A percentile compares a stretch with the other conserved stretches of the same genome.
Evolutionary conservation across 2,113 vertebrate genomes (phyloP).

Genomic region (Acanthochromis polyacanthus): DNA sequence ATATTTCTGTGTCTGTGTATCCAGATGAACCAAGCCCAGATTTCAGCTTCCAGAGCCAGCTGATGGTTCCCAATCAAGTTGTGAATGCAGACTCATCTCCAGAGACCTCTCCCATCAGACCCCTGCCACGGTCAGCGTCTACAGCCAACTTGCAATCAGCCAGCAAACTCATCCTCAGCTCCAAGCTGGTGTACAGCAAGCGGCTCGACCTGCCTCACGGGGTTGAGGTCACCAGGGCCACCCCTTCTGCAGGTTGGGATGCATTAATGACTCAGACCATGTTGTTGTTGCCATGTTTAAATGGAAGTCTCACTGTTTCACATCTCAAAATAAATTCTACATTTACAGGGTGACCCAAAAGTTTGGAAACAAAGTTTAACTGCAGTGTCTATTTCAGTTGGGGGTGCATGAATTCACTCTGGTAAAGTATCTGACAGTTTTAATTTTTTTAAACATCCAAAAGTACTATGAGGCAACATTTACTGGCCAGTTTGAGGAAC

Average conservation of each 20-base stretch:
- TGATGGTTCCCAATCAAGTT: constrained; percentile 88
- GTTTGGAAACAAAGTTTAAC: no score
- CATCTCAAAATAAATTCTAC: background rate
- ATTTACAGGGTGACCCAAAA: no score
- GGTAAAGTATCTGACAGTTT: no score
- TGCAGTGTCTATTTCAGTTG: no score
- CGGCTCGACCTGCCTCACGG: constrained; percentile 91
- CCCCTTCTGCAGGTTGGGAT: constrained; percentile 93
- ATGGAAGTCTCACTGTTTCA: background rate
- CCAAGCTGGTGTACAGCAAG: constrained; percentile 93
- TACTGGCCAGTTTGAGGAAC: no score
- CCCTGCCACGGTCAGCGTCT: constrained; percentile 94
- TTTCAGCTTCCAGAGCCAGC: constrained; percentile 87
- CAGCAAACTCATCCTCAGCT: constrained; percentile 97
- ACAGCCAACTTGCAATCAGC: constrained; percentile 97
- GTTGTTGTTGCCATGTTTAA: background rate
- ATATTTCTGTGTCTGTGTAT: constrained; percentile 21
- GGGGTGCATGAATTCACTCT: no score
- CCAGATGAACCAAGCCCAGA: constrained; percentile 76
- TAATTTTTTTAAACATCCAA: no score
- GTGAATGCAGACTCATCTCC: constrained; percentile 89
- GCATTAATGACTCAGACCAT: background rate
- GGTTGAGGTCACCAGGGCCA: constrained; percentile 95
- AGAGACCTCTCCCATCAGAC: constrained; percentile 88
- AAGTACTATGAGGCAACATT: no score